Evolutionary conservation across 2,797 vertebrate species (phyloP), one percentile per base, ranked within the genome.

Genomic region (Adrianichthys oophorus): DNA sequence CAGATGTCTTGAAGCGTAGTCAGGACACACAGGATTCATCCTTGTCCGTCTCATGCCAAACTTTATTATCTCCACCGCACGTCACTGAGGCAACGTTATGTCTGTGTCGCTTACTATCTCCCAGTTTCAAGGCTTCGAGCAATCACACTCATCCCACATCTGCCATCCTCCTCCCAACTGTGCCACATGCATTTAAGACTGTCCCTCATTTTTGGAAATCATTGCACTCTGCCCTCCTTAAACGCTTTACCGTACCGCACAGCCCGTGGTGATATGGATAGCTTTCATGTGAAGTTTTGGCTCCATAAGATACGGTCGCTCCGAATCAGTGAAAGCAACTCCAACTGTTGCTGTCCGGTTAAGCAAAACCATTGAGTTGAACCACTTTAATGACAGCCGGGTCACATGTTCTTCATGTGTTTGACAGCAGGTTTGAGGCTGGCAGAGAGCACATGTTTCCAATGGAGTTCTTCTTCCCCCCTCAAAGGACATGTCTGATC

Each of bases 391-490:
- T 51, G 19, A 29, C 26, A 17, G 1, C 2, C 18, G 4, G 48
- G 61, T 37, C 32, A 3, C 8, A 3, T 37, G 32, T 37, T 37
- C 32, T 45, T 71, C 17, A 4, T 59, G 1, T 79, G 67, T 82
- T 45, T 70, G 40, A 7, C 60, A 68, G 72, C 77, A 98, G 96
- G 90, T 88, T 94, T 79, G 95, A 98, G 23, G 29, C 89, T 6
- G 78, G 90, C 64, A 93, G 90, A 69, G 95, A 96, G 26, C 95
- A 95, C 0, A 82, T 95, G 82, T 92, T 98, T 75, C 96, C 97
- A 55, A 95, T 98, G 83, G 97, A 98, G 83, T 99, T 95, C 90
- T 98, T 98, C 91, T 98, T 98, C 57, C 96, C 96, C 5, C 96
- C 97, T 4, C 97, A 98, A 74, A 95, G 98, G 89, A 95, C 91